Evolutionary conservation across 1,140 invertebrate species (phyloP).

Genomic region (Lucilia sericata): DNA sequence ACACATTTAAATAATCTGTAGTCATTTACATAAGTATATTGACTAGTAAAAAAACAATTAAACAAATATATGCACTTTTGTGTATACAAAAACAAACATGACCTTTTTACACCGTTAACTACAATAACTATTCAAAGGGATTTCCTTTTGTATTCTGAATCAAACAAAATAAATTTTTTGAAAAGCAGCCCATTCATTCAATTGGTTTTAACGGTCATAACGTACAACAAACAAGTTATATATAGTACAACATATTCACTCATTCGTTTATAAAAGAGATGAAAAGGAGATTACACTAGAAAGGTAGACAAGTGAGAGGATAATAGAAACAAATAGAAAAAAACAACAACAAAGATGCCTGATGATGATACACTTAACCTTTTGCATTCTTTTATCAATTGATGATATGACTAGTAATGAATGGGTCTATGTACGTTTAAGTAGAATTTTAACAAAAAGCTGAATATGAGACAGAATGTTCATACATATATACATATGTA

Average conservation of each 20-base stretch:
- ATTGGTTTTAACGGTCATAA: not conserved
- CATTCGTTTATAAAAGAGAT: not conserved
- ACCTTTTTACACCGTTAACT: too few species aligned
- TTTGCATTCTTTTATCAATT: not conserved
- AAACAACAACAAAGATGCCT: not conserved
- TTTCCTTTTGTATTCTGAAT: not conserved
- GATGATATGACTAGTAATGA: not conserved
- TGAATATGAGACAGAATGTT: not conserved
- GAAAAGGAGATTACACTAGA: too few species aligned
- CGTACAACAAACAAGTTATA: not conserved
- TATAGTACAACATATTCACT: not conserved
- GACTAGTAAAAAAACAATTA: too few species aligned
- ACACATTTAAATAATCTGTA: too few species aligned
- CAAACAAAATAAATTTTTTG: not conserved
- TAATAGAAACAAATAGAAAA: not conserved
- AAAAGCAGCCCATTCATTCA: not conserved
- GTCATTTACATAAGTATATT: too few species aligned
- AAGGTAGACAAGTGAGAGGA: not conserved
- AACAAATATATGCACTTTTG: too few species aligned
- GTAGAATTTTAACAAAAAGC: not conserved
- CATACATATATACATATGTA: not conserved
- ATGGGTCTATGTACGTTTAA: not conserved
- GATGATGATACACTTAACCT: slow-evolving; percentile 1
- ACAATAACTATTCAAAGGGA: not conserved
- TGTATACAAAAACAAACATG: too few species aligned